A percentile compares a stretch with the other conserved stretches of the same genome.
phyloP scores from a whole-genome alignment of 37 sponge, comb jelly and placozoan species.

The Diacarnus erythraeanus region DNA sequence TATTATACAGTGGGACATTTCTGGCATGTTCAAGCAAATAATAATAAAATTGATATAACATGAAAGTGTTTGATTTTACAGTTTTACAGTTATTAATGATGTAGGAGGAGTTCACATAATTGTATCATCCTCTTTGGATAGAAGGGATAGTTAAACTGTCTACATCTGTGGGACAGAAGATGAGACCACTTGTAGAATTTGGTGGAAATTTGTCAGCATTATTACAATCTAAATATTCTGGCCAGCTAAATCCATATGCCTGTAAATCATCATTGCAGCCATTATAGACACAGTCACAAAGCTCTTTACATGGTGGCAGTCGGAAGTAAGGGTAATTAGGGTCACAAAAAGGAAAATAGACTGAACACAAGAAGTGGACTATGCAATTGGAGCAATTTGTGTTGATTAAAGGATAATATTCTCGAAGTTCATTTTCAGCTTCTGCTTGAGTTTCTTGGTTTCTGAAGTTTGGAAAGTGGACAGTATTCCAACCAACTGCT shows the following conservation, averaged over 20 bases:
- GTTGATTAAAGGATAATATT: background rate
- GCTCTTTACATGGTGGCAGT: background rate
- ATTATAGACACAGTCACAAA: background rate
- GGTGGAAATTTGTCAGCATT: background rate
- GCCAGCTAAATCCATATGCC: background rate
- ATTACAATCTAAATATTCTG: background rate
- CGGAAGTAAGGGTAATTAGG: background rate
- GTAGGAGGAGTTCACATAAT: too few relatives aligned
- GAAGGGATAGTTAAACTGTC: background rate
- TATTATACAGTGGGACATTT: too few relatives aligned
- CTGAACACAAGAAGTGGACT: background rate
- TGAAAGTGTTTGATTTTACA: too few relatives aligned
- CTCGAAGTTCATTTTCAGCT: background rate
- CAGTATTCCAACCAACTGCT: background rate
- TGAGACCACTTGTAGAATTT: background rate
- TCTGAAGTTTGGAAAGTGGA: background rate
- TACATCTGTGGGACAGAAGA: background rate
- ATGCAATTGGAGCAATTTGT: background rate
- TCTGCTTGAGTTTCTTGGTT: background rate
- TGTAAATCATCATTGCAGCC: background rate
- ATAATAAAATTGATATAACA: too few relatives aligned
- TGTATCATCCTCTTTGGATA: background rate
- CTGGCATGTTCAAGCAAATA: too few relatives aligned
- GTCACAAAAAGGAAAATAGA: background rate
- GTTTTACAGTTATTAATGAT: too few relatives aligned